These are phyloP conservation scores for Leucosticte australis DNA, from an alignment of 2,113 vertebrate genomes.

Conservation along the genomic window DNA sequence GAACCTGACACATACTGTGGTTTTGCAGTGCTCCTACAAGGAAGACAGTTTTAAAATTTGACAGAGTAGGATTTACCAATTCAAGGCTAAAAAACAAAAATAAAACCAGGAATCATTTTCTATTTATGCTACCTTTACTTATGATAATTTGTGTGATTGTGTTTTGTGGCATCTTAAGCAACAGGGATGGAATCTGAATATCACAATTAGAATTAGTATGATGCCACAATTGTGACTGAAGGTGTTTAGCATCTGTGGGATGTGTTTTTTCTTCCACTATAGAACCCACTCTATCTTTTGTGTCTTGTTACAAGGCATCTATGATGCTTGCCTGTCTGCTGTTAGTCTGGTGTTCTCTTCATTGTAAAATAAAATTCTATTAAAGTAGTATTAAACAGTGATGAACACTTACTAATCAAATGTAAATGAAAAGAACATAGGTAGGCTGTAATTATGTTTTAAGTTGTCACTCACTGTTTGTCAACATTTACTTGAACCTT, in stretches of 20 bases:
- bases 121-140: background rate
- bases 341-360: background rate
- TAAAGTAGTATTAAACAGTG: background rate
- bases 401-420: background rate
- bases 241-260: background rate
- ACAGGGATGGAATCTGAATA: background rate
- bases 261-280: background rate
- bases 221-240: accelerated
- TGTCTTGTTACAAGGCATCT: background rate
- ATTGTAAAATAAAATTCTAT: background rate
- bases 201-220: background rate
- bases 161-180: background rate
- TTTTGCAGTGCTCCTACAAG: background rate
- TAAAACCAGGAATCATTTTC: background rate
- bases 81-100: background rate
- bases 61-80: background rate
- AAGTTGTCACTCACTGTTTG: background rate
- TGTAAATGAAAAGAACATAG: background rate
- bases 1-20: background rate
- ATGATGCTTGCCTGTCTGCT: background rate
- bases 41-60: background rate
- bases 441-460: background rate
- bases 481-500: background rate
- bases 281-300: background rate
- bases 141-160: background rate